These are phyloP conservation scores for Nephrotoma guestfalica DNA, from an alignment of 2,888 invertebrate genomes.

Conservation along the genomic window DNA sequence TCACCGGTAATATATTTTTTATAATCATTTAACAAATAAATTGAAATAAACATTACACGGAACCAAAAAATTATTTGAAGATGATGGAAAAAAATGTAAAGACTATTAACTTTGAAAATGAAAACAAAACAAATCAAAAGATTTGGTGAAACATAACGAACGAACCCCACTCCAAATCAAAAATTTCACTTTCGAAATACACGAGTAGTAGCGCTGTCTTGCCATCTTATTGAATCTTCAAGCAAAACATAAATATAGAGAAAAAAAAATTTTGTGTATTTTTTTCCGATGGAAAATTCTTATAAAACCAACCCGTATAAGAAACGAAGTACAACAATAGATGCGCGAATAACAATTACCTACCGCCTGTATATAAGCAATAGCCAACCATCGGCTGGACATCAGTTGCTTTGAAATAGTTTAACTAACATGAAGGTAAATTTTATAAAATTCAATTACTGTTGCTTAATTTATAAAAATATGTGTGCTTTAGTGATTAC, in stretches of 20 bases:
- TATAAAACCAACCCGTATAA: background rate
- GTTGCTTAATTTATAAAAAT: background rate
- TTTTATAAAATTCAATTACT: background rate
- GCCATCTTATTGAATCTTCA: background rate
- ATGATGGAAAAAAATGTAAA: background rate
- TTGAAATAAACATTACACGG: background rate
- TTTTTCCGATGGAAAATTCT: background rate
- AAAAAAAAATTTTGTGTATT: background rate
- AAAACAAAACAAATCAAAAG: background rate
- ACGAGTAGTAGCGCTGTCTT: background rate
- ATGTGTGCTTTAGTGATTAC: background rate
- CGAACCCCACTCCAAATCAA: background rate
- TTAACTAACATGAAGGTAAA: background rate
- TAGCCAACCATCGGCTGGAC: background rate
- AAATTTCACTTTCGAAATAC: background rate
- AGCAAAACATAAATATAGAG: background rate
- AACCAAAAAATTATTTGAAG: background rate
- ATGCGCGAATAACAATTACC: background rate
- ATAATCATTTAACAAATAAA: background rate
- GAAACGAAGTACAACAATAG: background rate
- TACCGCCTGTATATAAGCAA: background rate
- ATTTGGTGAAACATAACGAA: background rate
- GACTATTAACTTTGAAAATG: background rate
- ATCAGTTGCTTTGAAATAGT: background rate
- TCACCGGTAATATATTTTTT: background rate